Evolutionary conservation across 53 echinoderm and acorn worm genomes (phyloP), one percentile per base, ranked within the genome.

Genomic region (Apostichopus leukothele): DNA sequence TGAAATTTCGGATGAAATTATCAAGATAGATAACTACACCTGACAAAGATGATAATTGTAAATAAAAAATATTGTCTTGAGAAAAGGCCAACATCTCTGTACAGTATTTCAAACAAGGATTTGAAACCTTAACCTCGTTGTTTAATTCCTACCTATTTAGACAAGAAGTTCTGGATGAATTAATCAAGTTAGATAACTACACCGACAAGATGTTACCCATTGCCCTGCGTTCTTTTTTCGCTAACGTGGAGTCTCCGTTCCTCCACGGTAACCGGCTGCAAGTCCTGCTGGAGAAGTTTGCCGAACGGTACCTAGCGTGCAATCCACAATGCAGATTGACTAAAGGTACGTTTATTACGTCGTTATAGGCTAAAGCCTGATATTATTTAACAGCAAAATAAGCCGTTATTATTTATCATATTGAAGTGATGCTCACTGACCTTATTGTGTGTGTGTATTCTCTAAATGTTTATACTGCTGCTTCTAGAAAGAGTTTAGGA

Each of bases 201-300:
- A 92, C 93, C 74, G 94, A 99, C 75, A 93, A 99, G 89, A 91
- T 99, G 86, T 86, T 99, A 57, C 95, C 96, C 75, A 96, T 96
- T 19, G 99, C 99, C 66, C 92, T 99, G 55, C 90, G 99, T 76
- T 89, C 90, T 5, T 99, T 99, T 91, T 99, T 99, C 93, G 96
- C 99, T 85, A 96, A 99, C 57, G 91, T 99, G 21, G 91, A 99
- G 80, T 93, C 99, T 6, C 99, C 96, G 1, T 90, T 92, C 50
- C 90, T 93, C 53, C 92, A 93, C 52, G 89, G 96, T 23, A 88
- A 90, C 52, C 91, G 96, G 53, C 87, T 99, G 20, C 96, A 99
- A 61, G 83, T 76, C 52, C 91, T 99, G 11, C 91, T 99, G 16
- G 96, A 96, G 67, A 96, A 93, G 93, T 99, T 99, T 90, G 99